Conservation (phyloP, 2,797 vertebrate genomes). For the Gymnopithys bicolor region DNA sequence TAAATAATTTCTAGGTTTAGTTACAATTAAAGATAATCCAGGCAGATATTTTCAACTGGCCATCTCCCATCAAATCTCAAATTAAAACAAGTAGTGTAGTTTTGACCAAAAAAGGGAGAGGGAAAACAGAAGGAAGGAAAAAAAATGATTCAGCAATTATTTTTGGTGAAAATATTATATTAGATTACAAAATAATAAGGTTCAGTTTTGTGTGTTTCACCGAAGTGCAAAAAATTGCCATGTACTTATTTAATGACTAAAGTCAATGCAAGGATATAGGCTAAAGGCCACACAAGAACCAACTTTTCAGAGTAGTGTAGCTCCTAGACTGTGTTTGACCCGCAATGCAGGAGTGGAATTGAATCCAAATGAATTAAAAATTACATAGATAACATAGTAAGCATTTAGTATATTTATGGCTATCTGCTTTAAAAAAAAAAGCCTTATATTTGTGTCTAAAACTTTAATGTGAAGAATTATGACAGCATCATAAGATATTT, state of each 20-base stretch:
- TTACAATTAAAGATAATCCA: not conserved
- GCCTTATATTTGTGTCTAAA: not conserved
- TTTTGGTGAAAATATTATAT: not conserved
- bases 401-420: not conserved
- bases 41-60: not conserved
- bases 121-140: not conserved
- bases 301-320: not conserved
- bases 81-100: not conserved
- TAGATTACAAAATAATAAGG: not conserved
- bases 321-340: not conserved
- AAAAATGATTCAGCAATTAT: not conserved
- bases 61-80: not conserved
- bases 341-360: not conserved
- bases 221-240: not conserved
- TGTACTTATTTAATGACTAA: not conserved
- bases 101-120: not conserved
- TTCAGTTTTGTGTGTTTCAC: not conserved
- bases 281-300: not conserved
- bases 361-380: not conserved
- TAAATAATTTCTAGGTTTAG: not conserved
- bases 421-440: not conserved
- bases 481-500: not conserved
- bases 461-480: not conserved
- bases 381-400: not conserved
- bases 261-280: not conserved